Percentiles rank a stretch among this genome's conserved stretches.
Evolutionary conservation across 2,797 vertebrate genomes (phyloP).

Genomic region (Anolis apletophallus): DNA sequence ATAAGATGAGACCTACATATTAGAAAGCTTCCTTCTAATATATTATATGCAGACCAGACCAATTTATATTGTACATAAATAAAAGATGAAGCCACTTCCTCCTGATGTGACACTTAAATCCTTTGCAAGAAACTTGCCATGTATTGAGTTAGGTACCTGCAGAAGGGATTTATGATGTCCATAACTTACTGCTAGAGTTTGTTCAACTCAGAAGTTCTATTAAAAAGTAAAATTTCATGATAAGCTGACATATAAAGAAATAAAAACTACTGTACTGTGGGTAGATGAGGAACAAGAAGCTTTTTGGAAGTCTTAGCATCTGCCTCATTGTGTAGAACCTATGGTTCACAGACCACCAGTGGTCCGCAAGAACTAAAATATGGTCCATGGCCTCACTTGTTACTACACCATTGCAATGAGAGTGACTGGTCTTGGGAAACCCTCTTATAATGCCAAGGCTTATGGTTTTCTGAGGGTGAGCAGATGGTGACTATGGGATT

Average conservation of each 20-base stretch:
- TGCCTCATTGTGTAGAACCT: too few species aligned
- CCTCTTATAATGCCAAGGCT: too few species aligned
- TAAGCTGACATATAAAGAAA: neutral
- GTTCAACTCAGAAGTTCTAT: neutral
- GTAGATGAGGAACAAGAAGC: too few species aligned
- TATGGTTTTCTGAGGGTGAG: too few species aligned
- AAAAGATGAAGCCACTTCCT: neutral
- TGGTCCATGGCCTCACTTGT: too few species aligned
- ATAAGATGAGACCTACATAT: neutral
- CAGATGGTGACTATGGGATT: too few species aligned
- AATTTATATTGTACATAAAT: slow-evolving; percentile 35
- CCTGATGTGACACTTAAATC: neutral
- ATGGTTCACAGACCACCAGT: too few species aligned
- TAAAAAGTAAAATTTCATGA: neutral
- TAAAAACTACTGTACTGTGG: neutral
- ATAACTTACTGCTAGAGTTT: neutral
- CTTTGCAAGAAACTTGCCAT: neutral
- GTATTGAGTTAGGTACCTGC: neutral
- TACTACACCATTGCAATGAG: too few species aligned
- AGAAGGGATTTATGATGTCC: neutral
- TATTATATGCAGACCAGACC: neutral
- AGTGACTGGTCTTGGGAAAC: too few species aligned
- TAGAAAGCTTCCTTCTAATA: slow-evolving; percentile 7
- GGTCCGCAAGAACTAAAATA: too few species aligned
- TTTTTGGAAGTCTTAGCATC: too few species aligned